Conservation (phyloP, 2,113 vertebrate genomes). For the Sardina pilchardus region DNA sequence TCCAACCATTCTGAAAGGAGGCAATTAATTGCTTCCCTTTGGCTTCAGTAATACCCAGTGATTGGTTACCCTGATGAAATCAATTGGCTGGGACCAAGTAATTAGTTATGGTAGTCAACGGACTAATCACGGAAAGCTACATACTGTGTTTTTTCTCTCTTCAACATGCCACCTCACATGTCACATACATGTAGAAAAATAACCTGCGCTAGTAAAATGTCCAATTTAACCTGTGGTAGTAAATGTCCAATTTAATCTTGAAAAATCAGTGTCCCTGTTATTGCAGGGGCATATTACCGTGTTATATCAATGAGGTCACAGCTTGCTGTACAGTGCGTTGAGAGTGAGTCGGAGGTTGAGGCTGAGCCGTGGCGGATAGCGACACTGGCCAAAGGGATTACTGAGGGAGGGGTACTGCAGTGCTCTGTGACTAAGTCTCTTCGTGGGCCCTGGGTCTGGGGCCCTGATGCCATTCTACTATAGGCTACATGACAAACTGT, state of each 20-base stretch:
- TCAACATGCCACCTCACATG: background rate
- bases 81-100: constrained; percentile 12
- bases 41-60: background rate
- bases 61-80: constrained; percentile 15
- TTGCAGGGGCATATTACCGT: background rate
- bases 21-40: constrained; percentile 10
- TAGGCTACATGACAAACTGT: background rate
- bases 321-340: background rate
- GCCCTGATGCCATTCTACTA: background rate
- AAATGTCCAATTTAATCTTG: background rate
- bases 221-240: background rate
- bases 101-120: constrained; percentile 2
- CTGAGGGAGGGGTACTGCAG: background rate
- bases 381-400: background rate
- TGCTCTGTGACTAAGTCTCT: background rate
- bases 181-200: background rate
- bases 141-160: background rate
- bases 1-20: background rate
- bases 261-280: background rate
- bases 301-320: background rate
- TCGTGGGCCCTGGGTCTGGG: background rate
- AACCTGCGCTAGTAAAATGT: background rate
- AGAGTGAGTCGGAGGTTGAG: background rate
- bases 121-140: background rate
- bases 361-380: background rate